Conservation (phyloP, 2,113 vertebrate genomes). For the Phodopus roborovskii region DNA sequence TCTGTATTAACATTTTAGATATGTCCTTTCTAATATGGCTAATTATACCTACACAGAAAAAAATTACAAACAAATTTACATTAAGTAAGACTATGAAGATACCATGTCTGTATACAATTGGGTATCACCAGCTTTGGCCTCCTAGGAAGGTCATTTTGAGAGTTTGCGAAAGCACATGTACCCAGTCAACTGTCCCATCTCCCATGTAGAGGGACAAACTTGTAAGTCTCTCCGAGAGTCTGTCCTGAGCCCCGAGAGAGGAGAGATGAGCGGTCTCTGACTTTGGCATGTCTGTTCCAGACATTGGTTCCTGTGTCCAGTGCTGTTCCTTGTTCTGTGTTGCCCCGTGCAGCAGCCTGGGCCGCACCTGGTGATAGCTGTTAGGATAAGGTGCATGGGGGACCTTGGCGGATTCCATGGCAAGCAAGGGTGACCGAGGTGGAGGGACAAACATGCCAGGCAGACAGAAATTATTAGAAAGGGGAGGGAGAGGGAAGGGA, state of each 20-base stretch:
- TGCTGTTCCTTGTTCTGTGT: neutral
- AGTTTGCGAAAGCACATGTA: neutral
- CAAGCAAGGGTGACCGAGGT: too few species aligned
- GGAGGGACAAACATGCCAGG: too few species aligned
- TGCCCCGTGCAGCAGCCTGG: neutral
- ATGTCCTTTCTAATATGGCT: neutral
- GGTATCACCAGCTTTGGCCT: neutral
- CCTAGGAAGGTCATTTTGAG: neutral
- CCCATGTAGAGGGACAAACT: neutral
- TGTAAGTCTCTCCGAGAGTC: neutral
- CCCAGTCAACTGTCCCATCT: neutral
- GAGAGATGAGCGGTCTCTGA: neutral
- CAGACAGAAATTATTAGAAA: too few species aligned
- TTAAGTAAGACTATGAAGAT: neutral
- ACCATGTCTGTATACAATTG: neutral
- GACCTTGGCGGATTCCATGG: too few species aligned
- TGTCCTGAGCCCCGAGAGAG: neutral
- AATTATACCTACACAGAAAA: neutral
- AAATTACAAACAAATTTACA: neutral
- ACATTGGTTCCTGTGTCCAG: neutral
- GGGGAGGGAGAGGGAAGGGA: too few species aligned
- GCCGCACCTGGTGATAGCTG: neutral
- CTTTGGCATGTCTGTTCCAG: neutral
- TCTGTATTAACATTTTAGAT: slow-evolving; percentile 1
- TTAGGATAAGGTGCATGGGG: too few species aligned